A percentile compares a stretch with the other conserved stretches of the same genome.
phyloP scores from a whole-genome alignment of 2,888 invertebrate species.

The Caenorhabditis sp. region DNA sequence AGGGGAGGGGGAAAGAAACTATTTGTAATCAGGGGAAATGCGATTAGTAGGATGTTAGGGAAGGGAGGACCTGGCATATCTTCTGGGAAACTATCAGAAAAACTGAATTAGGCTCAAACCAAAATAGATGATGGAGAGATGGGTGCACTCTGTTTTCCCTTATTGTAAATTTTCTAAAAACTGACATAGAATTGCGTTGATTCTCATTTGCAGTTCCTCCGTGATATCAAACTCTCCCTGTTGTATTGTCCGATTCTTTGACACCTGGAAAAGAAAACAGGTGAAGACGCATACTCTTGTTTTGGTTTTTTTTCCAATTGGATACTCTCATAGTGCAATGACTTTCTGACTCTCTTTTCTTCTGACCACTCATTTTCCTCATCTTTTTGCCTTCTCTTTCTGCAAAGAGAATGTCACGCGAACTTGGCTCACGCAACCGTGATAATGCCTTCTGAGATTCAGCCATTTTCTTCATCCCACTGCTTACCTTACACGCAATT shows the following conservation, averaged over 20 bases:
- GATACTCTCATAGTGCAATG: no score
- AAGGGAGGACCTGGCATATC: background rate
- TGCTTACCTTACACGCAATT: conserved; percentile 67
- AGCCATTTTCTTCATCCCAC: background rate
- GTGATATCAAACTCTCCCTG: conserved; percentile 56
- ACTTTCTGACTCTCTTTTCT: background rate
- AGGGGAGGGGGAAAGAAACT: background rate
- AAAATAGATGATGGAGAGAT: no score
- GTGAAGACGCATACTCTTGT: background rate
- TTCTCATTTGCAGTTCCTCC: conserved; percentile 62
- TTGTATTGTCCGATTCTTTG: conserved; percentile 44
- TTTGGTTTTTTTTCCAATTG: no score
- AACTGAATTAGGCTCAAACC: no score
- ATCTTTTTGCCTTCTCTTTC: background rate
- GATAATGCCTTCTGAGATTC: conserved; percentile 1
- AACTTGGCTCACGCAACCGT: conserved; percentile 14
- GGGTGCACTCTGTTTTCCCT: no score
- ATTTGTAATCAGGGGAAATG: conserved; percentile 16
- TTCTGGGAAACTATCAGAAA: background rate
- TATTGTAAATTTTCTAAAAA: no score
- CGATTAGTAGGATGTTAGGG: conserved; percentile 25
- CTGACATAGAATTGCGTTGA: conserved; percentile 60
- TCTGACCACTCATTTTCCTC: background rate
- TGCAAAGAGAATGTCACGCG: conserved; percentile 16
- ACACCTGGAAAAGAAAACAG: conserved; percentile 40